Evolutionary conservation across 1,140 invertebrate genomes (phyloP).

Genomic region (Leptinotarsa defecta): DNA sequence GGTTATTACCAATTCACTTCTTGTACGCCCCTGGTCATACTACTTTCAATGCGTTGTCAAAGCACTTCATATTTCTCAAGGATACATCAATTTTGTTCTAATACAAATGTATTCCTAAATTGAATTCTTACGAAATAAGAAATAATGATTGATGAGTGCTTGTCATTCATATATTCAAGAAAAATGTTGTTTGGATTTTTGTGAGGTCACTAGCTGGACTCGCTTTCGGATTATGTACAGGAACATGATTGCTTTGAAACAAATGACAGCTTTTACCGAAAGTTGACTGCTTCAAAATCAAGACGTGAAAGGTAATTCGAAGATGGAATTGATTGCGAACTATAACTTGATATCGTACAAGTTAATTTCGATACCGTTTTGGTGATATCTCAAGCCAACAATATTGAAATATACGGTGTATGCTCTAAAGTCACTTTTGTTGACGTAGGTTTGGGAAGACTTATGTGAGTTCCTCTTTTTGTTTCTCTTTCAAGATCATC

Average conservation of each 20-base stretch:
- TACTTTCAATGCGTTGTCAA: conserved; percentile 16
- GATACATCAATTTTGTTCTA: neutral
- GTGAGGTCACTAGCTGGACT: conserved; percentile 5
- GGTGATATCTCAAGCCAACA: too few species aligned
- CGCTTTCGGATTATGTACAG: neutral
- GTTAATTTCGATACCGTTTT: too few species aligned
- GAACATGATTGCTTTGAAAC: conserved; percentile 4
- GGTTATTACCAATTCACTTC: neutral
- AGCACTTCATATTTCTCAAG: conserved; percentile 14
- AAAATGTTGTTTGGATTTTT: conserved; percentile 16
- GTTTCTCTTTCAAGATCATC: too few species aligned
- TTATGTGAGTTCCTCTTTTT: too few species aligned
- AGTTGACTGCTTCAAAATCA: neutral
- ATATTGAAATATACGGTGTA: too few species aligned
- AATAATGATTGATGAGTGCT: conserved; percentile 22
- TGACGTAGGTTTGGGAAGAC: too few species aligned
- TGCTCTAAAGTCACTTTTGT: too few species aligned
- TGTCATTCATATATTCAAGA: conserved; percentile 17
- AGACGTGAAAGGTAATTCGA: neutral
- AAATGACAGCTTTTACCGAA: neutral
- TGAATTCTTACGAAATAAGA: conserved; percentile 9
- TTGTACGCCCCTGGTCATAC: neutral
- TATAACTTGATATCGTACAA: too few species aligned
- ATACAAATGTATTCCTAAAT: conserved; percentile 11
- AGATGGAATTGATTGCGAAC: neutral